Evolutionary conservation across 2,797 vertebrate genomes (phyloP).

Genomic region (Scyliorhinus canicula): DNA sequence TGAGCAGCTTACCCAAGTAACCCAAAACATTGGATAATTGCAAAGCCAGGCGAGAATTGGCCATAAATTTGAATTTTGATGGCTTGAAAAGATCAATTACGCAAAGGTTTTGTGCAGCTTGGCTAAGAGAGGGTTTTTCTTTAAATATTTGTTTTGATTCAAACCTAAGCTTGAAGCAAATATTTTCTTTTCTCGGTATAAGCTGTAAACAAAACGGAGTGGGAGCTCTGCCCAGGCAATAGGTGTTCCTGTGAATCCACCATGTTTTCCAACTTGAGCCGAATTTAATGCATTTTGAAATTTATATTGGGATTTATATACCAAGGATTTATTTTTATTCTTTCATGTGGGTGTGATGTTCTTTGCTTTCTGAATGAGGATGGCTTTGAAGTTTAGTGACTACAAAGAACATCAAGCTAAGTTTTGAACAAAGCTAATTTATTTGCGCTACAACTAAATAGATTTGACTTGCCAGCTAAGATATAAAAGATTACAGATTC

Average conservation of each 20-base stretch:
- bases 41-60: neutral
- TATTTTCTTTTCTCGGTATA: too few relatives aligned
- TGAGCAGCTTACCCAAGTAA: constrained; percentile 2
- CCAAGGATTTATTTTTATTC: too few relatives aligned
- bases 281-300: neutral
- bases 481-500: too few relatives aligned
- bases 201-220: neutral
- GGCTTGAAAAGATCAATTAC: neutral
- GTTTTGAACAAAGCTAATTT: too few relatives aligned
- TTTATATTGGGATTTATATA: neutral
- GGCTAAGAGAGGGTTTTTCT: neutral
- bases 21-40: neutral
- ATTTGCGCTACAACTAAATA: too few relatives aligned
- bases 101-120: neutral
- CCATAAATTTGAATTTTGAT: neutral
- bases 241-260: neutral
- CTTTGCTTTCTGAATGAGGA: too few relatives aligned
- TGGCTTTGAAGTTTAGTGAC: too few relatives aligned
- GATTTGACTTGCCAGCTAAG: too few relatives aligned
- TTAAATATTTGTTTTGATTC: neutral
- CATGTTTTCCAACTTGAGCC: neutral
- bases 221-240: neutral
- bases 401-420: too few relatives aligned
- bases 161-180: neutral
- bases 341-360: too few relatives aligned